Percentiles rank a stretch among this genome's conserved stretches.
phyloP scores from a whole-genome alignment of 1,140 invertebrate genomes.

The Lordiphosa clarofinis region DNA sequence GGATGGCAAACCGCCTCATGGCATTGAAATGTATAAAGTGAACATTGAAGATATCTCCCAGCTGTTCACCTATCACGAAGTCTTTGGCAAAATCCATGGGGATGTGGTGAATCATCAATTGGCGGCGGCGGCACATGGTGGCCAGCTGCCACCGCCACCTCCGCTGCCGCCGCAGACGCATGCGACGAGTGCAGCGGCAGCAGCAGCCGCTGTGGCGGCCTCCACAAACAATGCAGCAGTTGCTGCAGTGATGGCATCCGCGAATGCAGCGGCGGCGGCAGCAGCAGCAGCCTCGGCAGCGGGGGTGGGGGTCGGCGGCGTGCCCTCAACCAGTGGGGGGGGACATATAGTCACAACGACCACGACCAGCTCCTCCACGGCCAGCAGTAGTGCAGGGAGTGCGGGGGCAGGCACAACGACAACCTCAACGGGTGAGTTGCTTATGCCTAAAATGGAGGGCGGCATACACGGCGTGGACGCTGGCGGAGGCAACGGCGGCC shows the following conservation, averaged over 20 bases:
- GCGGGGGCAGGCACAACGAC: constrained; percentile 44
- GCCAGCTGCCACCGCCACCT: constrained; percentile 62
- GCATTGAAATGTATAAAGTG: constrained; percentile 88
- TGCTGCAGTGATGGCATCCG: constrained; percentile 68
- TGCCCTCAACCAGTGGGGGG: constrained; percentile 36
- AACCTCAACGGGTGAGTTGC: constrained; percentile 66
- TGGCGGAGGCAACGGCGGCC: constrained; percentile 73
- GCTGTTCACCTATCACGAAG: constrained; percentile 90
- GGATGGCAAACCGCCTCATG: constrained; percentile 85
- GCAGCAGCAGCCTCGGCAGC: constrained; percentile 57
- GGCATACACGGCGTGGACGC: constrained; percentile 80
- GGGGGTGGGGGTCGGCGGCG: constrained; percentile 28
- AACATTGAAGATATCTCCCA: constrained; percentile 92
- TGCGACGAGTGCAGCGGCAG: constrained; percentile 61
- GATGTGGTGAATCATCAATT: constrained; percentile 81
- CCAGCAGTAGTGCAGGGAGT: constrained; percentile 25
- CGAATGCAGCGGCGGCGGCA: constrained; percentile 60
- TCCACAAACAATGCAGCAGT: constrained; percentile 72
- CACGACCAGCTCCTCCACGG: constrained; percentile 37
- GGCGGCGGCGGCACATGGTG: constrained; percentile 63
- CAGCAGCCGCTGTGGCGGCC: constrained; percentile 51
- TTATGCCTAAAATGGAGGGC: constrained; percentile 82
- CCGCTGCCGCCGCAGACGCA: constrained; percentile 64
- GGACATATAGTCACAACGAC: constrained; percentile 36
- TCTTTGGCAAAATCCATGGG: constrained; percentile 88